Conservation (phyloP, 2,797 vertebrate species). For the Gallinago stenura region DNA sequence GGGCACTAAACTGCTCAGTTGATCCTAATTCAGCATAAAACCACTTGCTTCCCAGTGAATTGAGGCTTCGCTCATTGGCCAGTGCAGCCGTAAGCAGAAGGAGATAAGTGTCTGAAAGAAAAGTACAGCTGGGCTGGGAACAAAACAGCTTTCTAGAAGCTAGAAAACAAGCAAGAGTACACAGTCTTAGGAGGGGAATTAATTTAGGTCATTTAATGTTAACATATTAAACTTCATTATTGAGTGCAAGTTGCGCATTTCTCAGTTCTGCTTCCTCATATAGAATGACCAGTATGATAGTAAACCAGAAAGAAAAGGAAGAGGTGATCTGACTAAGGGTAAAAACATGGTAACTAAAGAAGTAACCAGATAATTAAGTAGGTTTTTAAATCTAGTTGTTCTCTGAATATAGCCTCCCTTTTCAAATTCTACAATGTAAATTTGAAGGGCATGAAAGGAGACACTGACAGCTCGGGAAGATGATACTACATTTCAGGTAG, state of each 20-base stretch:
- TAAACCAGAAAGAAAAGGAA: neutral
- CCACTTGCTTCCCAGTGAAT: neutral
- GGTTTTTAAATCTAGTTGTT: neutral
- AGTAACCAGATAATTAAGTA: neutral
- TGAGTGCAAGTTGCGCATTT: neutral
- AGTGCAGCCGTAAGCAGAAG: neutral
- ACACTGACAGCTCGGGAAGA: neutral
- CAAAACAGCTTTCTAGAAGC: neutral
- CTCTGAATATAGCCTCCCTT: neutral
- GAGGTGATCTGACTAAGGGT: neutral
- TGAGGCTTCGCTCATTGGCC: neutral
- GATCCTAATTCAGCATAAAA: slow-evolving; percentile 26
- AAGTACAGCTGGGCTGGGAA: neutral
- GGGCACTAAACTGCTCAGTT: neutral
- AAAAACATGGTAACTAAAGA: neutral
- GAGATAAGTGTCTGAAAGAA: neutral
- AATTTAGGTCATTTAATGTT: slow-evolving; percentile 18
- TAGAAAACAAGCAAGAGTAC: slow-evolving; percentile 5
- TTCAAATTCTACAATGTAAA: neutral
- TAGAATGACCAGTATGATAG: neutral
- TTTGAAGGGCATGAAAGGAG: neutral
- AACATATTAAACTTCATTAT: neutral
- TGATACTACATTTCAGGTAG: neutral
- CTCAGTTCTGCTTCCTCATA: neutral
- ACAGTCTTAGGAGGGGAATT: slow-evolving; percentile 14